Base-by-base conservation (phyloP, 53 echinoderm and acorn worm genomes). In the Zoroaster sp. region DNA sequence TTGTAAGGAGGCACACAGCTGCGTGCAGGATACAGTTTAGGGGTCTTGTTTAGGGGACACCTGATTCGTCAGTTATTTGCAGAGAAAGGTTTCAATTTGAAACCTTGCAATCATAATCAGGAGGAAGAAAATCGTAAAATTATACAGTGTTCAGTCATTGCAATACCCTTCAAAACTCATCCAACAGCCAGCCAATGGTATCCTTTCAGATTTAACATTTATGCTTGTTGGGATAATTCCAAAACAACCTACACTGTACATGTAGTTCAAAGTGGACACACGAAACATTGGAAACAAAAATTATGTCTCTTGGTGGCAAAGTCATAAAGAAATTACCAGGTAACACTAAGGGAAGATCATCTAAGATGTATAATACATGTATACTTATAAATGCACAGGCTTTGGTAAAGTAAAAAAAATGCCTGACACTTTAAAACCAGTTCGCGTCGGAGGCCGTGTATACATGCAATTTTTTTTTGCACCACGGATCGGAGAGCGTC, bases 1-100 rank as follows among this genome's bases (percentile, higher is more conserved):
- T 39, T 69, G 69, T 74, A 8, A 69, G 74, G 28, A 75, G 43
- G 51, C 78, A 69, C 12, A 63, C 69, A n/a, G 69, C 69, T 66
- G 91, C 91, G 15, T 73, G 53, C 30, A 85, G 6, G 37, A 91
- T 91, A 59, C 91, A 91, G 65, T n/a, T n/a, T n/a, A n/a, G n/a
- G n/a, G n/a, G 47, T 74, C 5, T 3, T 70, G 42, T 89, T 72
- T 33, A 89, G 82, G 35, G 70, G 73, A 30, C 34, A 89, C 46
- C 72, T 78, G 21, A 66, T 43, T 37, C 66, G 73, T 49, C 69
- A 39, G 25, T 35, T 77, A 49, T 23, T 77, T 1, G 11, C 3
- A n/a, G n/a, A n/a, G n/a, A n/a, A n/a, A n/a, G n/a, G n/a, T n/a
- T n/a, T n/a, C n/a, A n/a, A n/a, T n/a, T n/a, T n/a, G n/a, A n/a